Evolutionary conservation across 2,888 invertebrate species (phyloP).

Genomic region (Ethmia dodecea): DNA sequence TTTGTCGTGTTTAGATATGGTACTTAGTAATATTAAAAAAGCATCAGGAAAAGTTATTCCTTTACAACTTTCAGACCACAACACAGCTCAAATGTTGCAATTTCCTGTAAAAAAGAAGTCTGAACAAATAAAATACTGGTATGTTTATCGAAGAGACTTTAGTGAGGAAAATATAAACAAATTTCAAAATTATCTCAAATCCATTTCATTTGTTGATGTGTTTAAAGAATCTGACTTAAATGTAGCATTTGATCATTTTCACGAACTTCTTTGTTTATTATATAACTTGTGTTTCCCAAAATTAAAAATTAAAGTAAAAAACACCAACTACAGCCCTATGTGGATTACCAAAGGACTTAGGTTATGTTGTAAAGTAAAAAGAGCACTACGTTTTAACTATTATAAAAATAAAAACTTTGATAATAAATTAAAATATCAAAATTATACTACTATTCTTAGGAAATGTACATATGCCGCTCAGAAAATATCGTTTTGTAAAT

Average conservation of each 20-base stretch:
- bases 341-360: neutral
- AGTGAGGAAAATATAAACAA: neutral
- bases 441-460: neutral
- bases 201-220: neutral
- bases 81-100: neutral
- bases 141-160: neutral
- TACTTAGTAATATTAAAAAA: no score
- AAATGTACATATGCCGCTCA: neutral
- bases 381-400: neutral
- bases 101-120: neutral
- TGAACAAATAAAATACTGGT: neutral
- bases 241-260: neutral
- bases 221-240: neutral
- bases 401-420: neutral
- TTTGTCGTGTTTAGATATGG: neutral
- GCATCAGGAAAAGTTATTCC: neutral
- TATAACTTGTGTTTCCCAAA: neutral
- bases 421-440: neutral
- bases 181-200: neutral
- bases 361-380: neutral
- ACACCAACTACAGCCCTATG: neutral
- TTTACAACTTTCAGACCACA: neutral
- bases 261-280: neutral
- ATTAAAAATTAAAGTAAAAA: neutral
- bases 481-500: neutral